phyloP scores from a whole-genome alignment of 2,888 invertebrate species.

The Tetranychus piercei region DNA sequence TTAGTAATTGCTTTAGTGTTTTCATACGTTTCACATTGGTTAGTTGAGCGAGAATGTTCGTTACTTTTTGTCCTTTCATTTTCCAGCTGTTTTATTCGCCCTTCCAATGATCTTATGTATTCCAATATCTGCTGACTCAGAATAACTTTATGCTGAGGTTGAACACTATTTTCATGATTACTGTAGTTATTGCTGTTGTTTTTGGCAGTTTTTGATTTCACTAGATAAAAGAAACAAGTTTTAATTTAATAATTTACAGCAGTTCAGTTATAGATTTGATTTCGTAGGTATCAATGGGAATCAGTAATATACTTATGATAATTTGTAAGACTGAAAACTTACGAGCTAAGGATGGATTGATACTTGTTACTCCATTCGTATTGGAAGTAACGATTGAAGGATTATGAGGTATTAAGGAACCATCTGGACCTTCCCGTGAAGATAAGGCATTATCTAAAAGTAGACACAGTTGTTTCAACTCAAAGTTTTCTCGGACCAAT shows the following conservation, averaged over 20 bases:
- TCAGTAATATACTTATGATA: not conserved
- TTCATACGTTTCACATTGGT: not conserved
- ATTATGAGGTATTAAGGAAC: not conserved
- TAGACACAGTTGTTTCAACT: constrained; percentile 20
- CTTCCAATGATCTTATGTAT: constrained; percentile 10
- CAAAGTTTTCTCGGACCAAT: constrained; percentile 20
- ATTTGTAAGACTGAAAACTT: not conserved
- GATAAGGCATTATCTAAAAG: constrained; percentile 10
- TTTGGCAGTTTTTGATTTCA: not conserved
- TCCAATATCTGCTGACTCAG: constrained; percentile 12
- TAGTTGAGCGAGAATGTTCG: not conserved
- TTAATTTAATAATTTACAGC: not conserved
- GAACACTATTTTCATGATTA: not conserved
- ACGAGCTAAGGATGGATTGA: not conserved
- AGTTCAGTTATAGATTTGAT: no score
- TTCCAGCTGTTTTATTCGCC: constrained; percentile 3
- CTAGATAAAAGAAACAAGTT: not conserved
- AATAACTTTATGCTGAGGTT: constrained; percentile 10
- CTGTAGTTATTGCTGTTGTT: not conserved
- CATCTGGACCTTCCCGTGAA: constrained; percentile 1
- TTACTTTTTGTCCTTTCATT: not conserved
- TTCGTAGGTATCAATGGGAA: no score
- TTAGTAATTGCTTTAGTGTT: not conserved
- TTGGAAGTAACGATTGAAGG: not conserved
- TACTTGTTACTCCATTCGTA: not conserved